Base-by-base conservation (phyloP, 2,888 invertebrate genomes). In the Drosophila recens region DNA sequence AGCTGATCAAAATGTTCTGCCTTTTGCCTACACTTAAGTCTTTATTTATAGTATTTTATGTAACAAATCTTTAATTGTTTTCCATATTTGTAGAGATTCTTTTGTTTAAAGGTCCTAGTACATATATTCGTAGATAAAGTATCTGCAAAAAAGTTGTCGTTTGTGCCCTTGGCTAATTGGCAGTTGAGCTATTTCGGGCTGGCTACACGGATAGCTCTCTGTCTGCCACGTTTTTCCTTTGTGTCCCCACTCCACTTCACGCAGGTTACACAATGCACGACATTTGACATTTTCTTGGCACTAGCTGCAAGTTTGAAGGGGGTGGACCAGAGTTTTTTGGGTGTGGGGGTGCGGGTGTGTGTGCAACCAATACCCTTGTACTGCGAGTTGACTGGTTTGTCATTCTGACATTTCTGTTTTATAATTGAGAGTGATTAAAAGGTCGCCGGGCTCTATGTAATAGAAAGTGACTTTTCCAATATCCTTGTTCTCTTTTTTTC, bases 401-500 rank as follows among this genome's bases (percentile, higher is more conserved):
- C 82, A 75, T 61, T 73, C 54, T 80, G 84, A 69, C 79, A 80
- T 81, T 82, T 81, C 53, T 61, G 34, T 67, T 52, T 79, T 61
- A 54, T 64, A 75, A 77, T 79, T 79, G 69, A 79, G 72, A 72
- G 54, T 71, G 84, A 71, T 83, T 69, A 62, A 80, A 79, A 77
- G 67, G 68, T 76, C 79, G 52, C 59, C 40, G 48, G 30, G 48
- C 52, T 57, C 36, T 6, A 23, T 46, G 13, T 46, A 20, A 46
- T 17, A 33, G 40, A 13, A 36, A 36, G 45, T 23, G 53, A 15
- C 20, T 30, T 53, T 48, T 45, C 8, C 46, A 15, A n/a, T 15
- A 45, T 15, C 15, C 11, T 20, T 10, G 8, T 46, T 46, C 20
- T 49, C 23, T 42, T 9, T 40, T 34, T 34, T 33, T 15, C n/a